phyloP scores from a whole-genome alignment of 2,888 invertebrate species.

The Melinopterus prodromus region DNA sequence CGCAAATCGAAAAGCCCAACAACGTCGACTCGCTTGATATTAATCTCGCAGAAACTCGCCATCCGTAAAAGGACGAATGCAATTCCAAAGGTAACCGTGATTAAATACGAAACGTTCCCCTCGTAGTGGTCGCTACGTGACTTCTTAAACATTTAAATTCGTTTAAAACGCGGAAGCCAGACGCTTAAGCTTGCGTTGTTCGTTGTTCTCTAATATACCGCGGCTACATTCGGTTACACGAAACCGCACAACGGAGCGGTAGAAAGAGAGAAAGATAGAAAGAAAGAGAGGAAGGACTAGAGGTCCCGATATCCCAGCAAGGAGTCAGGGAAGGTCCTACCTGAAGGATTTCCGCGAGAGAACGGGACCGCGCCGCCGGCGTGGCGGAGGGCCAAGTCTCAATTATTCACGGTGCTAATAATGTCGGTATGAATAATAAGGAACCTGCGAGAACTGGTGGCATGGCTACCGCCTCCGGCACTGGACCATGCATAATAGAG shows the following conservation, averaged over 20 bases:
- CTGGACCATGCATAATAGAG: constrained; percentile 18
- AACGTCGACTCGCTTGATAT: neutral
- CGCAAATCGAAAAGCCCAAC: no score
- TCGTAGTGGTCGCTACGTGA: neutral
- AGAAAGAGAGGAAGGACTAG: no score
- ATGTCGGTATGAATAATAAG: constrained; percentile 61
- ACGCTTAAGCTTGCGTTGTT: neutral
- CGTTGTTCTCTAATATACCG: neutral
- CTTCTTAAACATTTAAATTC: constrained; percentile 4
- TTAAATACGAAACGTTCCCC: neutral
- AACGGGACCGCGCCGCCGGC: neutral
- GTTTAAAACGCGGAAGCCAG: neutral
- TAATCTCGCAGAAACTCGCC: neutral
- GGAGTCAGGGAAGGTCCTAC: neutral
- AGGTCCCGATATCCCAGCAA: neutral
- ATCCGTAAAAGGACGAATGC: neutral
- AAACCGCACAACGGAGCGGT: neutral
- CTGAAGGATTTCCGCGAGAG: neutral
- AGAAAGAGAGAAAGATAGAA: no score
- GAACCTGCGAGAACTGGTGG: constrained; percentile 5
- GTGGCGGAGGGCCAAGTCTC: constrained; percentile 33
- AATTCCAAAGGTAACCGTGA: neutral
- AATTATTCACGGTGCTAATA: constrained; percentile 58
- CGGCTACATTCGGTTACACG: neutral
- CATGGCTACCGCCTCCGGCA: constrained; percentile 14